Evolutionary conservation across 2,797 vertebrate genomes (phyloP).

Genomic region (Loris lydekkerianus): DNA sequence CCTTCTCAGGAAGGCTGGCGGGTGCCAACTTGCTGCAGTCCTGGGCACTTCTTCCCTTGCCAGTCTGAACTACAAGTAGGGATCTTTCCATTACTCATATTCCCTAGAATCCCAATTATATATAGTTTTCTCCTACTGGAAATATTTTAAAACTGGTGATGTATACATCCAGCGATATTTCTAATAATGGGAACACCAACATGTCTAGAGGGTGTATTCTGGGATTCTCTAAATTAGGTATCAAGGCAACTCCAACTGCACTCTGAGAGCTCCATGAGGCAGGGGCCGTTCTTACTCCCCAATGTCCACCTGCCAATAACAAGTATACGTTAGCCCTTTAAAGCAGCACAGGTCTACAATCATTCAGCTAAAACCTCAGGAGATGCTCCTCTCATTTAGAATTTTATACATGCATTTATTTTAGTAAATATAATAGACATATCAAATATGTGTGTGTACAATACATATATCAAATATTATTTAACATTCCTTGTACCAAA

Average conservation of each 20-base stretch:
- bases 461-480: too few relatives aligned
- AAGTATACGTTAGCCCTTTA: neutral
- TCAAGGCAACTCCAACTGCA: neutral
- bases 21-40: too few relatives aligned
- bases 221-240: neutral
- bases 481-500: neutral
- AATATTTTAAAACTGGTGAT: neutral
- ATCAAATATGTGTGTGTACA: neutral
- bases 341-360: neutral
- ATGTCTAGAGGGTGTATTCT: neutral
- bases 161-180: neutral
- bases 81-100: conserved; percentile 10
- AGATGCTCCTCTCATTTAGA: neutral
- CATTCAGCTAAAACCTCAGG: neutral
- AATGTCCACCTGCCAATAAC: neutral
- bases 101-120: neutral
- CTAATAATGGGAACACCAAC: neutral
- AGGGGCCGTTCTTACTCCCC: neutral
- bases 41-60: neutral
- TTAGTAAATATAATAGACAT: neutral
- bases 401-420: neutral
- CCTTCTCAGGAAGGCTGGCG: too few relatives aligned
- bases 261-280: neutral
- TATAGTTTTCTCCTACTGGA: neutral
- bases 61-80: conserved; percentile 6